Evolutionary conservation across 2,888 invertebrate genomes (phyloP).

Genomic region (Drosophila melanosoma): DNA sequence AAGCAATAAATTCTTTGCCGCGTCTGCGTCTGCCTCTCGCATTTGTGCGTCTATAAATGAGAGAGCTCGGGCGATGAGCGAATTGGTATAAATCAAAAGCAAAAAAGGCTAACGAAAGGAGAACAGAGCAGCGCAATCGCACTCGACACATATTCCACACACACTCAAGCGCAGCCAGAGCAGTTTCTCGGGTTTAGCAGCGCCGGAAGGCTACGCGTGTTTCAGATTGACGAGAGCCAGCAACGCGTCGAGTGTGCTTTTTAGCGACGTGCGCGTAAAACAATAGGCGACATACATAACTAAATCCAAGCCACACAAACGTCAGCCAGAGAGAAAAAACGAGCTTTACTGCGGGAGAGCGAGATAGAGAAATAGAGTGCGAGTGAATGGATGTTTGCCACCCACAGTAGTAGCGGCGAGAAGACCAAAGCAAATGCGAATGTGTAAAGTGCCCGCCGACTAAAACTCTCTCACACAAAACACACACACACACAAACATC

Average conservation of each 20-base stretch:
- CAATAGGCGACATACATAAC: slow-evolving; percentile 60
- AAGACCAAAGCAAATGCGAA: slow-evolving; percentile 38
- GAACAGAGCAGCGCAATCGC: slow-evolving; percentile 67
- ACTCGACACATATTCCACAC: slow-evolving; percentile 56
- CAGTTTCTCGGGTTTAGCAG: slow-evolving; percentile 44
- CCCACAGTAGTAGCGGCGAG: slow-evolving; percentile 59
- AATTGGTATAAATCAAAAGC: slow-evolving; percentile 45
- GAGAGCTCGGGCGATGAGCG: slow-evolving; percentile 5
- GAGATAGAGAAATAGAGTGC: slow-evolving; percentile 38
- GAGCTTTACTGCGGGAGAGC: slow-evolving; percentile 13
- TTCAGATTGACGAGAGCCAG: slow-evolving; percentile 77
- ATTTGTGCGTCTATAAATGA: slow-evolving; percentile 13
- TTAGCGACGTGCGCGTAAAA: slow-evolving; percentile 64
- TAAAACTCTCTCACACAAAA: slow-evolving; percentile 39
- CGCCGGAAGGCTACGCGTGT: slow-evolving; percentile 59
- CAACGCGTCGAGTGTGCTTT: slow-evolving; percentile 74
- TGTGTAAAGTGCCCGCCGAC: slow-evolving; percentile 61
- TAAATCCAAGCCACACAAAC: slow-evolving; percentile 47
- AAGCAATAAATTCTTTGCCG: slow-evolving; percentile 36
- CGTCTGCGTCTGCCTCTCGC: slow-evolving; percentile 32
- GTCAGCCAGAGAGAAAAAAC: slow-evolving; percentile 36
- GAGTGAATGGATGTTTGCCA: slow-evolving; percentile 56
- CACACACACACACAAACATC: slow-evolving; percentile 36
- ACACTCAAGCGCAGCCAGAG: slow-evolving; percentile 16
- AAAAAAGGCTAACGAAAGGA: slow-evolving; percentile 27